These are phyloP conservation scores for Sylvia borin DNA, from an alignment of 2,797 vertebrate species.

Conservation along the genomic window DNA sequence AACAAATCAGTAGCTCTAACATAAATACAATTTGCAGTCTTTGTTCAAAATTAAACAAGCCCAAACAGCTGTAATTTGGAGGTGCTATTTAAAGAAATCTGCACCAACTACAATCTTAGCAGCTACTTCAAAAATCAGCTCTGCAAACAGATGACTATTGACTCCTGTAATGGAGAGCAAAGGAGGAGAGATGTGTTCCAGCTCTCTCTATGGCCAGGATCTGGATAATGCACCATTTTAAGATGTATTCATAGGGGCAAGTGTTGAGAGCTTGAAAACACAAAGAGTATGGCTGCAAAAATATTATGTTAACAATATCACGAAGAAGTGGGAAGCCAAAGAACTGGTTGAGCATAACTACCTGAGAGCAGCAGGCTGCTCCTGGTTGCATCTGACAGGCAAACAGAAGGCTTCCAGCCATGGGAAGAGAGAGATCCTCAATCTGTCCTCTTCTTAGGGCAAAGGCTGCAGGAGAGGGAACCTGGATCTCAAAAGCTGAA, in stretches of 20 bases:
- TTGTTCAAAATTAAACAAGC: slow-evolving; percentile 31
- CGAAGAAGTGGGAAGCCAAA: neutral
- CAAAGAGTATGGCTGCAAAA: neutral
- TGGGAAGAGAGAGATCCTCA: neutral
- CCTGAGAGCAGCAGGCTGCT: neutral
- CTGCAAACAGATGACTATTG: neutral
- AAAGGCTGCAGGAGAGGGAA: neutral
- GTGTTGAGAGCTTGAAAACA: neutral
- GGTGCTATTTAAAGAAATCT: neutral
- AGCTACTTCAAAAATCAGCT: neutral
- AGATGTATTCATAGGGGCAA: neutral
- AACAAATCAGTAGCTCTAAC: neutral
- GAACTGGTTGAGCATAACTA: neutral
- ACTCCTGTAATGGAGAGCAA: neutral
- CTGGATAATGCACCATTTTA: neutral
- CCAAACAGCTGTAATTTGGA: neutral
- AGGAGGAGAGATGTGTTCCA: neutral
- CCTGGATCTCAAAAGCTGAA: neutral
- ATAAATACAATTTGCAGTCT: neutral
- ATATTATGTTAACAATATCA: neutral
- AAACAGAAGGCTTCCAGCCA: neutral
- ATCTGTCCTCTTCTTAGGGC: neutral
- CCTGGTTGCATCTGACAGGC: neutral
- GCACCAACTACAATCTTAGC: neutral
- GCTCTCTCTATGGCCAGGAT: neutral